Conservation (phyloP, 2,113 vertebrate genomes). For the Entomyzon cyanotis region DNA sequence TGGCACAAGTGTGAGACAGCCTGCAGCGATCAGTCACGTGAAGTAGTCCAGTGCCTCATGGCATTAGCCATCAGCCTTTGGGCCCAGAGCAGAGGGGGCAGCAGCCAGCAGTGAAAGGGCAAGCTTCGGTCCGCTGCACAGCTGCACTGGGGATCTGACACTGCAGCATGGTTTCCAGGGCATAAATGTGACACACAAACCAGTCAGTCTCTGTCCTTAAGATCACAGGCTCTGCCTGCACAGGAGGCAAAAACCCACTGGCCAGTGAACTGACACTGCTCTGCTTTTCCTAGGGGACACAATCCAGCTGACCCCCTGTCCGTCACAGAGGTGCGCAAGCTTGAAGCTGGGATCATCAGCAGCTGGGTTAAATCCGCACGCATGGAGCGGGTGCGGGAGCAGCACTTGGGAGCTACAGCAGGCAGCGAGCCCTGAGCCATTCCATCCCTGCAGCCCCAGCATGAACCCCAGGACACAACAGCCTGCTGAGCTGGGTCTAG, state of each 20-base stretch:
- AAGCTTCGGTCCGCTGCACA: not conserved
- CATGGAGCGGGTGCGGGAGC: rapidly evolving
- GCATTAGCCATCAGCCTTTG: not conserved
- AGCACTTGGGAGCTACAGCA: rapidly evolving
- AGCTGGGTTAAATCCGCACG: slow-evolving; percentile 77
- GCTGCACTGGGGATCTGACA: rapidly evolving
- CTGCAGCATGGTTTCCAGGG: not conserved
- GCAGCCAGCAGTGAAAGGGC: not conserved
- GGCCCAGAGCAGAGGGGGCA: not conserved
- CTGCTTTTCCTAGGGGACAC: slow-evolving; percentile 67
- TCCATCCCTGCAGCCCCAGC: rapidly evolving
- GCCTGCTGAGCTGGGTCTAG: not conserved
- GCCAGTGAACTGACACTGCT: not conserved
- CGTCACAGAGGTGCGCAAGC: slow-evolving; percentile 72
- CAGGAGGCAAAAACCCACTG: not conserved
- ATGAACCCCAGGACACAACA: not conserved
- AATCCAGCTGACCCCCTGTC: slow-evolving; percentile 81
- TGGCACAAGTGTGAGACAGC: not conserved
- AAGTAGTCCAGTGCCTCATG: not conserved
- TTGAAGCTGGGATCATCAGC: slow-evolving; percentile 77
- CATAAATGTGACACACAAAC: not conserved
- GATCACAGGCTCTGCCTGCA: not conserved
- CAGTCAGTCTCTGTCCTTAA: not conserved
- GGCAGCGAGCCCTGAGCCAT: rapidly evolving
- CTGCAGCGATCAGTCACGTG: rapidly evolving